Conservation (phyloP, 1,140 invertebrate genomes). For the Cydia amplana region DNA sequence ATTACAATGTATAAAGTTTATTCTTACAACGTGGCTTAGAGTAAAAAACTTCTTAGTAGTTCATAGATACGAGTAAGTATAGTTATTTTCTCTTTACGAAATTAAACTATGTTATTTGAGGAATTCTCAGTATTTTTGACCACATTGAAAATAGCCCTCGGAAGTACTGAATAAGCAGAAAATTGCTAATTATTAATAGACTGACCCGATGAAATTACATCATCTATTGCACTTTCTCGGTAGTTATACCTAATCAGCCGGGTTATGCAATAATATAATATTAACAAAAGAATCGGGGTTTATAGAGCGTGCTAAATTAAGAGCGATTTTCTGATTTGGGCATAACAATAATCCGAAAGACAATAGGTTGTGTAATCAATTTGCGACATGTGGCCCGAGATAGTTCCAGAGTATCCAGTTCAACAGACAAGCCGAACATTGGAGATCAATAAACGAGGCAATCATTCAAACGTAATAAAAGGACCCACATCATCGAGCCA, state of each 20-base stretch:
- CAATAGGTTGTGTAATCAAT: slow-evolving; percentile 27
- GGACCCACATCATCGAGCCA: slow-evolving; percentile 36
- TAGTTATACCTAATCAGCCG: slow-evolving; percentile 13
- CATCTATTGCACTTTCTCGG: slow-evolving; percentile 13
- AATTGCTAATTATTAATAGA: slow-evolving; percentile 6
- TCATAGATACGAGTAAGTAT: too few relatives aligned
- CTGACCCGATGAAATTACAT: slow-evolving; percentile 29
- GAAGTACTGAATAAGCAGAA: neutral
- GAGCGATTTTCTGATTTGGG: slow-evolving; percentile 17
- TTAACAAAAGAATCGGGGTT: slow-evolving; percentile 22
- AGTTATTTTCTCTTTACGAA: neutral
- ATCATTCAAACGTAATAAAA: slow-evolving; percentile 38
- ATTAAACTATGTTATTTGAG: too few relatives aligned
- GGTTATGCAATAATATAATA: slow-evolving; percentile 13
- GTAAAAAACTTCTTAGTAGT: neutral
- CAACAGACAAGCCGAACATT: slow-evolving; percentile 32
- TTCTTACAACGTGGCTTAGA: too few relatives aligned
- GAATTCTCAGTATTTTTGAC: too few relatives aligned
- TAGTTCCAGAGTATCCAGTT: slow-evolving; percentile 33
- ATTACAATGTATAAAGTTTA: too few relatives aligned
- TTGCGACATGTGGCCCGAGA: slow-evolving; percentile 19
- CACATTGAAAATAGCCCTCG: neutral
- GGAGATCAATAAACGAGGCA: slow-evolving; percentile 33
- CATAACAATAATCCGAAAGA: slow-evolving; percentile 11
- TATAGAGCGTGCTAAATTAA: slow-evolving; percentile 31